These are phyloP conservation scores for Acrobasis consociella DNA, from an alignment of 2,888 invertebrate genomes.

Conservation along the genomic window DNA sequence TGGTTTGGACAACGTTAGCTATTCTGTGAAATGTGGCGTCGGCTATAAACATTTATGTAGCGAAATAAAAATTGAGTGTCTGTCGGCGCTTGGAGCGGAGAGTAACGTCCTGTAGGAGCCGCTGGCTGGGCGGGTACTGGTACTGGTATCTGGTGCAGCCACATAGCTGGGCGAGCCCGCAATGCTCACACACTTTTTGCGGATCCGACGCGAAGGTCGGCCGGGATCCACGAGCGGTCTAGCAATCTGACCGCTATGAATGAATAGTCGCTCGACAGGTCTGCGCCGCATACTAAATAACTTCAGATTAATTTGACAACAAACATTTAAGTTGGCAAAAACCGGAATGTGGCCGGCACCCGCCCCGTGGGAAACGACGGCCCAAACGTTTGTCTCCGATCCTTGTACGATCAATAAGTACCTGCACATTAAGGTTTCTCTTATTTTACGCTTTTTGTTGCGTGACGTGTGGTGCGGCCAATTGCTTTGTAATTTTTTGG, in stretches of 20 bases:
- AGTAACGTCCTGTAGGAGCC: slow-evolving; percentile 19
- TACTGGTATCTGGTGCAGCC: slow-evolving; percentile 50
- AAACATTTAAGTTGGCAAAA: slow-evolving; percentile 78
- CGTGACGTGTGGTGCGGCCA: slow-evolving; percentile 52
- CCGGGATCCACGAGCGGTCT: slow-evolving; percentile 75
- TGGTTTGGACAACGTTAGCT: slow-evolving; percentile 9
- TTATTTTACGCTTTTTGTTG: slow-evolving; percentile 52
- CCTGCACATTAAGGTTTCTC: slow-evolving; percentile 38
- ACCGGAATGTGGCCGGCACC: slow-evolving; percentile 72
- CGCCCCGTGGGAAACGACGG: slow-evolving; percentile 74
- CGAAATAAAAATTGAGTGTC: neutral
- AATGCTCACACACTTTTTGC: slow-evolving; percentile 62
- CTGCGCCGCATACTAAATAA: slow-evolving; percentile 71
- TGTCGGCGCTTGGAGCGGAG: neutral
- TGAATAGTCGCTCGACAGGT: slow-evolving; percentile 79
- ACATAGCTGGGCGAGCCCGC: slow-evolving; percentile 61
- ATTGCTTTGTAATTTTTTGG: slow-evolving; percentile 53
- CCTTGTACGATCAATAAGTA: slow-evolving; percentile 60
- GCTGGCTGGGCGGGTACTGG: neutral
- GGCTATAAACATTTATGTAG: slow-evolving; percentile 1
- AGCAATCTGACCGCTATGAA: slow-evolving; percentile 80
- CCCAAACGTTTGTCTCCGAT: slow-evolving; percentile 66
- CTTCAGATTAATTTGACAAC: slow-evolving; percentile 82
- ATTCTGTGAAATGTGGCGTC: slow-evolving; percentile 1
- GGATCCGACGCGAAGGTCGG: slow-evolving; percentile 62